Conservation (phyloP, 2,797 vertebrate species). For the Xiphorhynchus erythropygius region DNA sequence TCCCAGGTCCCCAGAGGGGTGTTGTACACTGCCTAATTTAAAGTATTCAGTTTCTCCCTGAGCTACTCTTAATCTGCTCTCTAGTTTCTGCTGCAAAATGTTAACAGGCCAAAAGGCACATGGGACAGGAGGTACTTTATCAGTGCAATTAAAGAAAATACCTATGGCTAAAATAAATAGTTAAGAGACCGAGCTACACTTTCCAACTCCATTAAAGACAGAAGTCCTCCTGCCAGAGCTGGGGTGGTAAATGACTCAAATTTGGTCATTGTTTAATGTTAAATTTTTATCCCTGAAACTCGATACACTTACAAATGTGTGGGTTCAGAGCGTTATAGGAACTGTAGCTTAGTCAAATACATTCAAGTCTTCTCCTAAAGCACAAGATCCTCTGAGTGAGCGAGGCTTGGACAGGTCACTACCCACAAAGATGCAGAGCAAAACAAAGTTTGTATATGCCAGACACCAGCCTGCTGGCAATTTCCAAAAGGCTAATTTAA, state of each 20-base stretch:
- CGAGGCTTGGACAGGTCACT: not conserved
- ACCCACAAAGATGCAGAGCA: not conserved
- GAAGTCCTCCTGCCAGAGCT: slow-evolving; percentile 44
- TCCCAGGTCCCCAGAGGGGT: slow-evolving; percentile 62
- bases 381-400: not conserved
- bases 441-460: slow-evolving; percentile 28
- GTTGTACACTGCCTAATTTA: slow-evolving; percentile 64
- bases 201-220: slow-evolving; percentile 67
- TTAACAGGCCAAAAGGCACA: slow-evolving; percentile 75
- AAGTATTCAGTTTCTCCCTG: slow-evolving; percentile 75
- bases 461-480: slow-evolving; percentile 71
- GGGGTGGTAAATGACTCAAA: slow-evolving; percentile 64
- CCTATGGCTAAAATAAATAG: slow-evolving; percentile 75
- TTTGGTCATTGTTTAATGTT: slow-evolving; percentile 63
- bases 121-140: slow-evolving; percentile 75
- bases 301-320: slow-evolving; percentile 26
- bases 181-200: slow-evolving; percentile 58
- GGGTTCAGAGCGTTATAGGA: slow-evolving; percentile 13
- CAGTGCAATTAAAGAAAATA: slow-evolving; percentile 75
- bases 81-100: slow-evolving; percentile 75
- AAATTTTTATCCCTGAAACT: slow-evolving; percentile 62
- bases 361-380: slow-evolving; percentile 35
- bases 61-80: slow-evolving; percentile 74
- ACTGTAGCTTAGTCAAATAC: slow-evolving; percentile 50
- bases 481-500: slow-evolving; percentile 80